These are phyloP conservation scores for Argynnis bischoffii DNA, from an alignment of 2,888 invertebrate genomes.

Conservation along the genomic window DNA sequence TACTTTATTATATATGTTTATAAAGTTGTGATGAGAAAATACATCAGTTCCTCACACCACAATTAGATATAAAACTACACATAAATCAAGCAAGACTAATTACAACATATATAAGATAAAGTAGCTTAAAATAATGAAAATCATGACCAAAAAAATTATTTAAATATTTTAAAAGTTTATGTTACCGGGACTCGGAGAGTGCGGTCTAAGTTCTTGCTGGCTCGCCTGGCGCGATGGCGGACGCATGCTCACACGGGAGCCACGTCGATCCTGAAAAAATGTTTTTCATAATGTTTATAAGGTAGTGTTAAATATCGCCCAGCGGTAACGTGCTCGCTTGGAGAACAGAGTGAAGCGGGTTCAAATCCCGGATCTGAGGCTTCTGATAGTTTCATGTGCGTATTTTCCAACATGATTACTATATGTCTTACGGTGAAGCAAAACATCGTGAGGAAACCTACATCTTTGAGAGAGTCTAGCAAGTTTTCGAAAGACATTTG, in stretches of 20 bases:
- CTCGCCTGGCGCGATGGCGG: conserved; percentile 93
- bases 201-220: conserved; percentile 91
- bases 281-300: no score
- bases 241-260: conserved; percentile 89
- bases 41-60: neutral
- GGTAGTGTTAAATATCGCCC: no score
- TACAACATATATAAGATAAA: conserved; percentile 13
- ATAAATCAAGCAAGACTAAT: conserved; percentile 18
- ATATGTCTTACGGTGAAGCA: no score
- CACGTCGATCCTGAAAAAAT: conserved; percentile 85
- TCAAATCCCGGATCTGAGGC: no score
- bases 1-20: neutral
- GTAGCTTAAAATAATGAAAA: neutral
- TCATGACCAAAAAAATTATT: conserved; percentile 5
- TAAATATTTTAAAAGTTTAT: neutral
- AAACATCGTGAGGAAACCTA: no score
- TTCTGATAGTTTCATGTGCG: no score
- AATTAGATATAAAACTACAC: conserved; percentile 8
- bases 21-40: no score
- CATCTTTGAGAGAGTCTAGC: no score
- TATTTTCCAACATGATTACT: no score
- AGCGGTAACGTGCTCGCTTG: no score
- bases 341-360: no score
- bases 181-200: conserved; percentile 88
- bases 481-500: no score